Percentiles rank a stretch among this genome's conserved stretches.
These are phyloP conservation scores for Myopa tessellatipennis DNA, from an alignment of 2,888 invertebrate species.

Conservation along the genomic window DNA sequence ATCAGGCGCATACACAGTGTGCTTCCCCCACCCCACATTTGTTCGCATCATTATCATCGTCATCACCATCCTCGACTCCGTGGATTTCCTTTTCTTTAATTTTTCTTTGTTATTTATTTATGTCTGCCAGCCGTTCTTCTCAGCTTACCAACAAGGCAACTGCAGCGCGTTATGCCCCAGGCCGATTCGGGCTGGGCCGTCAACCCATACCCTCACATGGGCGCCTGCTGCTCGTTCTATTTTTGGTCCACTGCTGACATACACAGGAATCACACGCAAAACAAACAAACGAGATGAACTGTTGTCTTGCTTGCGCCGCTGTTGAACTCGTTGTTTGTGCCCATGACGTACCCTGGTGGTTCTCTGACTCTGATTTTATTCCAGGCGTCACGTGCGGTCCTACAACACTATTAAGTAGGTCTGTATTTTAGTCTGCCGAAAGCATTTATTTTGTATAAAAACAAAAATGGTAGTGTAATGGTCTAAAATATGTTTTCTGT, in stretches of 20 bases:
- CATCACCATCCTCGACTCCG: neutral
- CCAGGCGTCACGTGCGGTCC: neutral
- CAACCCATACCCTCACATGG: slow-evolving; percentile 9
- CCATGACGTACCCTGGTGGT: slow-evolving; percentile 1
- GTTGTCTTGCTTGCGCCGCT: slow-evolving; percentile 31
- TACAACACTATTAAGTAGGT: no score
- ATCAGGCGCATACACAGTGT: slow-evolving; percentile 25
- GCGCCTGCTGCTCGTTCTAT: slow-evolving; percentile 35
- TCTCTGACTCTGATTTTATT: neutral
- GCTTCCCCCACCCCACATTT: slow-evolving; percentile 2
- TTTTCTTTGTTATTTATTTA: slow-evolving; percentile 33
- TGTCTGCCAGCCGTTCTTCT: neutral
- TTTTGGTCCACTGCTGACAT: slow-evolving; percentile 36
- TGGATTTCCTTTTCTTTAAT: neutral
- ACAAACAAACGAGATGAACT: slow-evolving; percentile 27
- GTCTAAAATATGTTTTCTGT: no score
- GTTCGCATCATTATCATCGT: slow-evolving; percentile 9
- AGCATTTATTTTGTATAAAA: no score
- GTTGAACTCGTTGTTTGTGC: neutral
- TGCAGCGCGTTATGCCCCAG: neutral
- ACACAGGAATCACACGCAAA: slow-evolving; percentile 28
- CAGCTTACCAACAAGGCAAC: neutral
- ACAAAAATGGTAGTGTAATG: no score
- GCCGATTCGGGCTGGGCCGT: slow-evolving; percentile 1
- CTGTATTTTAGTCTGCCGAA: no score